These are phyloP conservation scores for Heliconius melpomene DNA, from an alignment of 1,140 invertebrate species.

Conservation along the genomic window DNA sequence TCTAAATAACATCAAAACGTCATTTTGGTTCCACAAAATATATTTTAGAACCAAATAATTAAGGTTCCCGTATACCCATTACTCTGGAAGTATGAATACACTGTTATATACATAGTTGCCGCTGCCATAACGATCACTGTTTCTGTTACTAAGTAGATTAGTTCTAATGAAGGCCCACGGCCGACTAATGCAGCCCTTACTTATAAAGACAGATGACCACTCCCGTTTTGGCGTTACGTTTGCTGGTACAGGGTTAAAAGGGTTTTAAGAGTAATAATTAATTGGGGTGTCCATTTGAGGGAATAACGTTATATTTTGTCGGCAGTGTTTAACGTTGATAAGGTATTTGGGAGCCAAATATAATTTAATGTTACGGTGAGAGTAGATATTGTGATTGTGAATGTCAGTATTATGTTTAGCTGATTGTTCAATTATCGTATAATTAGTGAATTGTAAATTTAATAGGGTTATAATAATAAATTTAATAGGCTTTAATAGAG, in stretches of 20 bases:
- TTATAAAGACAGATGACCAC: conserved; percentile 70
- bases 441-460: neutral
- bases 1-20: neutral
- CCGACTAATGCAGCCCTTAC: conserved; percentile 55
- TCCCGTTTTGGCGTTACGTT: conserved; percentile 61
- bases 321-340: conserved; percentile 35
- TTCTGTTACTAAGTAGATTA: conserved; percentile 48
- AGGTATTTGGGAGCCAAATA: conserved; percentile 32
- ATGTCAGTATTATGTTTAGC: neutral
- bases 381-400: neutral
- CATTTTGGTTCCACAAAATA: neutral
- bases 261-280: conserved; percentile 73
- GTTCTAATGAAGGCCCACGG: conserved; percentile 56
- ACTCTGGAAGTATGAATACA: neutral
- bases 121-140: conserved; percentile 24
- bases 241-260: conserved; percentile 65
- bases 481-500: neutral
- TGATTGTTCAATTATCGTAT: neutral
- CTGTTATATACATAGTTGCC: neutral
- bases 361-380: conserved; percentile 27
- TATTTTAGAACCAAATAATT: neutral
- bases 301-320: conserved; percentile 42
- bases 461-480: neutral
- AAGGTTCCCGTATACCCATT: neutral
- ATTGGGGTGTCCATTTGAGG: conserved; percentile 55